These are phyloP conservation scores for Pogoniulus pusillus DNA, from an alignment of 2,797 vertebrate species.

Conservation along the genomic window DNA sequence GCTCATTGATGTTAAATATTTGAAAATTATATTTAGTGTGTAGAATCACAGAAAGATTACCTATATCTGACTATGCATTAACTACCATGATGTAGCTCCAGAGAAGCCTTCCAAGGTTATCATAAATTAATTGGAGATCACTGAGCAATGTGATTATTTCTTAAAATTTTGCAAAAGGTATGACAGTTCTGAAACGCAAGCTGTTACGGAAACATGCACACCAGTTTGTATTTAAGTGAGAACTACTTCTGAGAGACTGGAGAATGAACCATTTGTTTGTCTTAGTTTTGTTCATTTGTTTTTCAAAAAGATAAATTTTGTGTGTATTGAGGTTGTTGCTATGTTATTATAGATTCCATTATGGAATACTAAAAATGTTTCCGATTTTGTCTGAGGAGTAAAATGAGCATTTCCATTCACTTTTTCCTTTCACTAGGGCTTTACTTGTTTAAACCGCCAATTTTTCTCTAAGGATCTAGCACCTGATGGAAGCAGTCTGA, in stretches of 20 bases:
- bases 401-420: background rate
- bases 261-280: background rate
- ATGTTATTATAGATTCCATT: background rate
- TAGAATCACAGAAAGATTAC: background rate
- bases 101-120: background rate
- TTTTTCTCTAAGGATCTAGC: background rate
- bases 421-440: background rate
- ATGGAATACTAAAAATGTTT: background rate
- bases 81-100: background rate
- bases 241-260: background rate
- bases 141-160: background rate
- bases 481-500: background rate
- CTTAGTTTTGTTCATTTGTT: background rate
- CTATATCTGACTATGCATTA: background rate
- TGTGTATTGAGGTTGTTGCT: background rate
- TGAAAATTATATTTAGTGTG: background rate
- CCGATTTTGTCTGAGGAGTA: background rate
- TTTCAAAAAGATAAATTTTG: background rate
- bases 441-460: background rate
- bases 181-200: background rate
- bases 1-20: background rate
- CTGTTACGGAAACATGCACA: background rate
- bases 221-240: background rate
- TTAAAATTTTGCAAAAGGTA: background rate
- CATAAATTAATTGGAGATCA: background rate